A percentile compares a stretch with the other conserved stretches of the same genome.
Conservation (phyloP, 2,113 vertebrate genomes). For the Tapirus terrestris region DNA sequence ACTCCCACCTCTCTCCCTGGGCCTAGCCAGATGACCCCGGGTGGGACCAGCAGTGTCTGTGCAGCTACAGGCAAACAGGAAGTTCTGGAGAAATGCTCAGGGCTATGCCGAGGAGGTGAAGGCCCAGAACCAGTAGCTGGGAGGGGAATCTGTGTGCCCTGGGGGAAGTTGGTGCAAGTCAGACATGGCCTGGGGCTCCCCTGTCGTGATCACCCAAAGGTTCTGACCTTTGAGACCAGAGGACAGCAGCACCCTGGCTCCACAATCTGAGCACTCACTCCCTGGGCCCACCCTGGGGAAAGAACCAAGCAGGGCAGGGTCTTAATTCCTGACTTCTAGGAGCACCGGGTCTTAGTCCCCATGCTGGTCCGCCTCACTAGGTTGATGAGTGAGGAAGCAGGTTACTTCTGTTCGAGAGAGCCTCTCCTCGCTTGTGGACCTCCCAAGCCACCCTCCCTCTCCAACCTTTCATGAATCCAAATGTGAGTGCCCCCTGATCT, state of each 20-base stretch:
- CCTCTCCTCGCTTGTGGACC: neutral
- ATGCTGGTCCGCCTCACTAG: neutral
- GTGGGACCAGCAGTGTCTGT: neutral
- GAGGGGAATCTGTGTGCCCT: neutral
- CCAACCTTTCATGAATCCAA: neutral
- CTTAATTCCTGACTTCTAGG: neutral
- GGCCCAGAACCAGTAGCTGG: neutral
- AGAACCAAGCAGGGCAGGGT: neutral
- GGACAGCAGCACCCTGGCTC: neutral
- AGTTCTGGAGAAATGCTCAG: constrained; percentile 46
- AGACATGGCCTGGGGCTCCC: neutral
- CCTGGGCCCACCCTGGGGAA: neutral
- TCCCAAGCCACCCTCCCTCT: neutral
- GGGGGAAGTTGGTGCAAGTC: neutral
- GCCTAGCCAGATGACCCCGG: neutral
- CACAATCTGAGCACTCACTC: neutral
- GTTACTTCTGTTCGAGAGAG: neutral
- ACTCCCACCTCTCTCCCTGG: neutral
- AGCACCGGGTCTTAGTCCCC: neutral
- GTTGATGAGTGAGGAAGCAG: neutral
- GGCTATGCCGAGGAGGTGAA: neutral
- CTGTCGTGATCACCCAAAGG: neutral
- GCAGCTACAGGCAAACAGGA: constrained; percentile 31
- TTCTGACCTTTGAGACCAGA: neutral
- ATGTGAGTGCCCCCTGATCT: neutral